Conservation (phyloP, 2,888 invertebrate species). For the Aspidiotus destructor region DNA sequence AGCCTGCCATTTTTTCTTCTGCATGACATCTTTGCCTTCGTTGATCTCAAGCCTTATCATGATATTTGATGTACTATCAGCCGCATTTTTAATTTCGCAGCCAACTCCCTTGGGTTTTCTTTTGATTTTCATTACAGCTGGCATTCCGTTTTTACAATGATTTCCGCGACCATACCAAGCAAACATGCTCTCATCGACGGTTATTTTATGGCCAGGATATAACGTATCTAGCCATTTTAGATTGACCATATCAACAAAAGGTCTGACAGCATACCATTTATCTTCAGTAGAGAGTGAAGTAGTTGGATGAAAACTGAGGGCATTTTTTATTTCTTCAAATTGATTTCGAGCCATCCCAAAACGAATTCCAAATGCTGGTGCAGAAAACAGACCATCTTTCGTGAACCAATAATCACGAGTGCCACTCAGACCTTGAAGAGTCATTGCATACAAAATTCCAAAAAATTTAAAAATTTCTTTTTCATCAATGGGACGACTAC, state of each 20-base stretch:
- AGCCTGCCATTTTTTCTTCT: too few relatives aligned
- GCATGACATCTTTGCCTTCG: conserved; percentile 3
- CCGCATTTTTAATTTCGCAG: neutral
- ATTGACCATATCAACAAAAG: conserved; percentile 2
- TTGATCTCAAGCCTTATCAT: neutral
- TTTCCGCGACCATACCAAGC: neutral
- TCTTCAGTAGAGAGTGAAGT: too few relatives aligned
- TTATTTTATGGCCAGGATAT: neutral
- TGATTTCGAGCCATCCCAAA: neutral
- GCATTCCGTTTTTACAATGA: neutral
- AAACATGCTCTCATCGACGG: conserved; percentile 3
- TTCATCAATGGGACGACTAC: too few relatives aligned
- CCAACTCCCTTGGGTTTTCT: neutral
- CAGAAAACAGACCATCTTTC: too few relatives aligned
- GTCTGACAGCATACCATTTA: neutral
- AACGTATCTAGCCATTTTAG: neutral
- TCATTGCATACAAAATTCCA: too few relatives aligned
- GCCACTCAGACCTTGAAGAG: too few relatives aligned
- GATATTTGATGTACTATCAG: conserved; percentile 7
- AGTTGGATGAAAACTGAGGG: neutral
- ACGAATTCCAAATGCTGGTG: neutral
- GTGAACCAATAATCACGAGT: too few relatives aligned
- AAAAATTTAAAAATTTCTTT: too few relatives aligned
- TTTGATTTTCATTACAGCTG: neutral
- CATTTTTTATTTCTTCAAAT: conserved; percentile 2